A percentile compares a stretch with the other conserved stretches of the same genome.
Conservation (phyloP, 2,888 invertebrate genomes). For the Monoplex corrugatus region DNA sequence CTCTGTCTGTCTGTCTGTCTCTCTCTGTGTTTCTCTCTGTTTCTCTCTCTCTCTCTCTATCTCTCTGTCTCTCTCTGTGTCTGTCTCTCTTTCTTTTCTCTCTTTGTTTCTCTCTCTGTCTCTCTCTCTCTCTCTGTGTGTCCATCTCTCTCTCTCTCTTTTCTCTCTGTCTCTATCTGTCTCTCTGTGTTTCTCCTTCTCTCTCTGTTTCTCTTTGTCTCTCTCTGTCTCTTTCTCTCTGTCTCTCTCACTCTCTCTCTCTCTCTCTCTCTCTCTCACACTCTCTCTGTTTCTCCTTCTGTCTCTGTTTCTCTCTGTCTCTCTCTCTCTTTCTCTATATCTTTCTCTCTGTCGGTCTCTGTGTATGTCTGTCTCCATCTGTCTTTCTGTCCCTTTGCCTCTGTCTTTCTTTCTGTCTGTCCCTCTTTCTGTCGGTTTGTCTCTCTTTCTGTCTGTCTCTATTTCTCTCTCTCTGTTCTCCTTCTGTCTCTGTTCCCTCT, state of each 20-base stretch:
- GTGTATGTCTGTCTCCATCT: background rate
- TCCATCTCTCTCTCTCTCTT: too few species aligned
- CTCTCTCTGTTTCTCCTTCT: background rate
- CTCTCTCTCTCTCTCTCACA: background rate
- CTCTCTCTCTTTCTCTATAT: background rate
- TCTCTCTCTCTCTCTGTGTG: too few species aligned
- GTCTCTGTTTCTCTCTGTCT: background rate
- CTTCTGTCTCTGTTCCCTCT: background rate
- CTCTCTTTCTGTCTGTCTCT: too few species aligned
- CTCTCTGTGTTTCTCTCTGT: background rate
- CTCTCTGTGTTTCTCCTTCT: too few species aligned
- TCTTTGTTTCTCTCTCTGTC: too few species aligned
- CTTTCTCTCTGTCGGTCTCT: background rate
- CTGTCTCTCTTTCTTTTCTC: background rate
- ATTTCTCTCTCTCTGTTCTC: too few species aligned
- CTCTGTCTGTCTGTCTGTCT: background rate
- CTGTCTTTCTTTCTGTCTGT: background rate
- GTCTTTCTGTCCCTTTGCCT: background rate
- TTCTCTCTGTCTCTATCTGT: too few species aligned
- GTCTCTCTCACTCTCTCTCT: background rate
- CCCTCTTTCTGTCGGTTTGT: background rate
- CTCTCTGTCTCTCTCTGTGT: too few species aligned
- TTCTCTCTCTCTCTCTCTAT: slow-evolving; percentile 7
- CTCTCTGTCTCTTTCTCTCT: too few species aligned
- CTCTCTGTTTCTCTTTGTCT: background rate